phyloP scores from a whole-genome alignment of 2,888 invertebrate genomes.

The Eubasilissa splendida region DNA sequence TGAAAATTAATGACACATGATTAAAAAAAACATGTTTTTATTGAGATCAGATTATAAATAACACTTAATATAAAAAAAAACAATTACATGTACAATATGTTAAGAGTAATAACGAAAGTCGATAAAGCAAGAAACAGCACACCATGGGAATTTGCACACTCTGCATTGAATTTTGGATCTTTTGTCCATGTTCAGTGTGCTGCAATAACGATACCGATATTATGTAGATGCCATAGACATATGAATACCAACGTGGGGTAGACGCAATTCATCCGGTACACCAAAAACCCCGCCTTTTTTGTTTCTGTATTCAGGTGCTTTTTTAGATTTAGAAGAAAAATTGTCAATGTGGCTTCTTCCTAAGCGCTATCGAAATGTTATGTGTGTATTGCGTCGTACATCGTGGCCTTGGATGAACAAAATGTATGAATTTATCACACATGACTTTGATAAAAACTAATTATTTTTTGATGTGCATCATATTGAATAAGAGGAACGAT shows the following conservation, averaged over 20 bases:
- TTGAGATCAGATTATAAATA: neutral
- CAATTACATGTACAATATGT: neutral
- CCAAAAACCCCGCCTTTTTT: constrained; percentile 6
- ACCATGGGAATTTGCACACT: neutral
- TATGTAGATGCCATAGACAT: neutral
- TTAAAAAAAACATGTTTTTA: neutral
- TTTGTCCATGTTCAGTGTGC: neutral
- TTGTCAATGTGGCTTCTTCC: too few species aligned
- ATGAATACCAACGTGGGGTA: neutral
- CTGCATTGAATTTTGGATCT: neutral
- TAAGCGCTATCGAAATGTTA: too few species aligned
- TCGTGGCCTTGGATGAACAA: too few species aligned
- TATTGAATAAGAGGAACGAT: too few species aligned
- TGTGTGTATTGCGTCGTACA: too few species aligned
- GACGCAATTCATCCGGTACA: neutral
- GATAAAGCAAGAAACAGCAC: neutral
- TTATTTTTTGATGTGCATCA: too few species aligned
- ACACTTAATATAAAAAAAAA: neutral
- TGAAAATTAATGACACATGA: too few species aligned
- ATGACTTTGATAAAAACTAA: too few species aligned
- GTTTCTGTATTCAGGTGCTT: neutral
- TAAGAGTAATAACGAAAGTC: neutral
- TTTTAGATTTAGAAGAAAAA: too few species aligned
- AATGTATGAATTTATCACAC: too few species aligned
- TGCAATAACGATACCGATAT: neutral